phyloP scores from a whole-genome alignment of 2,113 vertebrate species.

The Dendropsophus ebraccatus region DNA sequence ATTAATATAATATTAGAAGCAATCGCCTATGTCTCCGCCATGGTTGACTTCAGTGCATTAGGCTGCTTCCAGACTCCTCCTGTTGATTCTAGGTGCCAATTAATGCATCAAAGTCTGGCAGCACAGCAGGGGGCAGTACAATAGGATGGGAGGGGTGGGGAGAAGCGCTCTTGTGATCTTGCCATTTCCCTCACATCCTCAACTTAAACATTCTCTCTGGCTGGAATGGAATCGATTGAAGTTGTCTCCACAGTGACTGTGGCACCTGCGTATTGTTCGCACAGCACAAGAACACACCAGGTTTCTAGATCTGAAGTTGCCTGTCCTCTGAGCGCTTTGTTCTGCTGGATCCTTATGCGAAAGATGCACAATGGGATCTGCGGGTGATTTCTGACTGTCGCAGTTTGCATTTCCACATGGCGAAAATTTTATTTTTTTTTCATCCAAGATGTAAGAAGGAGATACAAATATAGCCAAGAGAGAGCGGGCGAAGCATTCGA shows the following conservation, averaged over 20 bases:
- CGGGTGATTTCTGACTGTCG: not conserved
- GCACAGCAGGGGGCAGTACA: conserved; percentile 42
- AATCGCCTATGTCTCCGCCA: not conserved
- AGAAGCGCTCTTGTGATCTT: conserved; percentile 31
- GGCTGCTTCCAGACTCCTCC: not conserved
- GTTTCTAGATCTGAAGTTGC: not conserved
- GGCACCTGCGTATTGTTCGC: conserved; percentile 27
- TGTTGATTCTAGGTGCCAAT: conserved; percentile 42
- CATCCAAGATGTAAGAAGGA: not conserved
- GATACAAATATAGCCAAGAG: not conserved
- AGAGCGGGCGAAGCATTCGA: not conserved
- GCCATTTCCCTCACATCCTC: conserved; percentile 32
- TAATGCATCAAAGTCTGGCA: conserved; percentile 45
- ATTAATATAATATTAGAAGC: not conserved
- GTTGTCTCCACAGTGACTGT: conserved; percentile 27
- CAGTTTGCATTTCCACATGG: not conserved
- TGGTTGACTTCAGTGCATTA: not conserved
- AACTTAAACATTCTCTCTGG: conserved; percentile 4
- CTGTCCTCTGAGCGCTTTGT: conserved; percentile 4
- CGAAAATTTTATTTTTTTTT: not conserved
- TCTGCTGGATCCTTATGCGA: conserved; percentile 16
- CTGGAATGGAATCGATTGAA: conserved; percentile 37
- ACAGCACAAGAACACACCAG: not conserved
- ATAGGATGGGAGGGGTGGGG: conserved; percentile 42
- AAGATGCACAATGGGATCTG: conserved; percentile 21